These are phyloP conservation scores for Sarcophaga caerulescens DNA, from an alignment of 2,888 invertebrate genomes.

Conservation along the genomic window DNA sequence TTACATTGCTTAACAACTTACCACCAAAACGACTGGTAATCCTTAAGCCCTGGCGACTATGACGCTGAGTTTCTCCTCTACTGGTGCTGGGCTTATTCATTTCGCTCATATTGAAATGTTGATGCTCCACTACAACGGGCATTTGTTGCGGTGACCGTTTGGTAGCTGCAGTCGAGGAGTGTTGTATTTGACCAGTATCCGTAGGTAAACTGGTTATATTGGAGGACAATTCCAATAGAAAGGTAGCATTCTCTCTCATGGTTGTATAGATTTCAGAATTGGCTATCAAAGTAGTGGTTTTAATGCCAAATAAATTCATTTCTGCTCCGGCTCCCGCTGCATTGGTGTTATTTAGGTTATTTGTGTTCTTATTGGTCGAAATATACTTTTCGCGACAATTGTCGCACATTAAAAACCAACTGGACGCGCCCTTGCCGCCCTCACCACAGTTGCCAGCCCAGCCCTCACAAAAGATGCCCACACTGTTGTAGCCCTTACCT, in stretches of 20 bases:
- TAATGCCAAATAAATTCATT: conserved; percentile 81
- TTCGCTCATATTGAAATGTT: conserved; percentile 77
- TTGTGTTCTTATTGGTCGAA: conserved; percentile 78
- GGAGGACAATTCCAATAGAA: conserved; percentile 93
- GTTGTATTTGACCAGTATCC: conserved; percentile 39
- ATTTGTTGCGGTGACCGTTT: conserved; percentile 80
- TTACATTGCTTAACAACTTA: conserved; percentile 26
- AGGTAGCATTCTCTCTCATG: conserved; percentile 97
- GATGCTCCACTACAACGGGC: conserved; percentile 80
- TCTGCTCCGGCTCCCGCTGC: conserved; percentile 76
- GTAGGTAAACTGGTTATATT: conserved; percentile 80
- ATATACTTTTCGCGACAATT: conserved; percentile 90
- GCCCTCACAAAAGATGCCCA: conserved; percentile 92
- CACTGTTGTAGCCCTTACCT: conserved; percentile 95
- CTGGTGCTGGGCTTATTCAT: conserved; percentile 80
- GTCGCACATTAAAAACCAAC: conserved; percentile 97
- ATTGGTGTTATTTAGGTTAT: conserved; percentile 78
- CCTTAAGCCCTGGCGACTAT: conserved; percentile 77
- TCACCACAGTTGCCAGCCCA: conserved; percentile 95
- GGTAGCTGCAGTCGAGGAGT: background rate
- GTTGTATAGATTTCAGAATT: conserved; percentile 82
- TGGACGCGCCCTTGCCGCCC: conserved; percentile 88
- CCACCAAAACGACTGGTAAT: conserved; percentile 73
- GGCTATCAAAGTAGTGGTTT: conserved; percentile 78
- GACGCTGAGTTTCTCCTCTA: conserved; percentile 78